Conservation (phyloP, 2,888 invertebrate species). For the Punctoribates punctum region DNA sequence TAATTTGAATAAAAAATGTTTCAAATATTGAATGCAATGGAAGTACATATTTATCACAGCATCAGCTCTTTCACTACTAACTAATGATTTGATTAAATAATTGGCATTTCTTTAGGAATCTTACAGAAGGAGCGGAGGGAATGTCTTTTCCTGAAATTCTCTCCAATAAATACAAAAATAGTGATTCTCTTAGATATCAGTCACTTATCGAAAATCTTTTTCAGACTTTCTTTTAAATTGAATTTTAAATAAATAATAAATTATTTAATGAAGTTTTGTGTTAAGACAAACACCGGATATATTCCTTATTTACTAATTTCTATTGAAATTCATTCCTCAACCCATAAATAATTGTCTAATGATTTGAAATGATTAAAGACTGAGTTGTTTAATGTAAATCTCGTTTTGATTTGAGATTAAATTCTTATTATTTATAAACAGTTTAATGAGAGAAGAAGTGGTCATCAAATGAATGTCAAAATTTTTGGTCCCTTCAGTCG, state of each 20-base stretch:
- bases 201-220: too few relatives aligned
- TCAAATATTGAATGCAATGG: neutral
- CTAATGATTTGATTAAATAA: slow-evolving; percentile 6
- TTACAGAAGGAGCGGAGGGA: too few relatives aligned
- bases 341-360: neutral
- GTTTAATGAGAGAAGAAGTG: neutral
- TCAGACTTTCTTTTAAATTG: too few relatives aligned
- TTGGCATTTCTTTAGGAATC: slow-evolving; percentile 9
- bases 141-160: too few relatives aligned
- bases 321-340: neutral
- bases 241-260: neutral
- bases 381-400: too few relatives aligned
- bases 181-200: too few relatives aligned
- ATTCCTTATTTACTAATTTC: neutral
- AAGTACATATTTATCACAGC: slow-evolving; percentile 12
- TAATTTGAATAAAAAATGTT: neutral
- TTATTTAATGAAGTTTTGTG: neutral
- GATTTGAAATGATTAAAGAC: too few relatives aligned
- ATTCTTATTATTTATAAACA: neutral
- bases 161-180: too few relatives aligned
- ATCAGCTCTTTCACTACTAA: slow-evolving; percentile 16
- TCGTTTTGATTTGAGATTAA: neutral
- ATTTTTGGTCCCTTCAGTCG: slow-evolving; percentile 43
- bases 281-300: neutral
- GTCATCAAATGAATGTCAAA: neutral